Base-by-base conservation (phyloP, 2,888 invertebrate species). In the Melanostoma mellinum region DNA sequence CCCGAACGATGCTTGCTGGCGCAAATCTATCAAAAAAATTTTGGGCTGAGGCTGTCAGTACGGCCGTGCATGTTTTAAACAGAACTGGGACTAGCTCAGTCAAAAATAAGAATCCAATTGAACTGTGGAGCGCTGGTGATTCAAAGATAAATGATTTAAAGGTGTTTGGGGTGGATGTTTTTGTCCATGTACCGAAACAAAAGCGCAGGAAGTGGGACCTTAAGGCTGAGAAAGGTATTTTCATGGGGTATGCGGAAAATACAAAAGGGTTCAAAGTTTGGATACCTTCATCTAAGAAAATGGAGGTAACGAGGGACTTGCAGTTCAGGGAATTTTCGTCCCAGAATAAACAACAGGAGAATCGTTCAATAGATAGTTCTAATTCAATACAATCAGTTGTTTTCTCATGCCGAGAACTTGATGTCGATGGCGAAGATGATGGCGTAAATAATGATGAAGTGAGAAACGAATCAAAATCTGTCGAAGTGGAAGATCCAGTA, bases 11-110 rank as follows among this genome's bases (percentile, higher is more conserved):
- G 20, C 20, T 20, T 20, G 20, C 20, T 20, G 20, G 0, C 20
- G 20, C 20, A 20, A 20, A 20, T 20, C 20, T 20, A 20, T 1
- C 20, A 20, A 20, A 20, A 20, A 20, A 20, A 20, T 20, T 20
- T 20, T 20, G 1, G 42, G 4, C 9, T n/a, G 42, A 42, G 38
- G 38, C 38, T 6, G 38, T 38, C 38, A 38, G 42, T 42, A 42
- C 6, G 6, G 8, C 42, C n/a, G 42, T 42, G 42, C 42, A 3
- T 42, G 4, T 42, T 42, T 42, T 3, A n/a, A 42, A 42, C 42
- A 42, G 42, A n/a, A n/a, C 42, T 42, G 42, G 42, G 42, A 42
- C 42, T 42, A 42, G 9, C 42, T 42, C 42, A 42, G n/a, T 42
- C n/a, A 6, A 42, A 3, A 42, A 42, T 42, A 42, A 42, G n/a